Conservation (phyloP, 2,797 vertebrate genomes). For the Psittacula derbiana region DNA sequence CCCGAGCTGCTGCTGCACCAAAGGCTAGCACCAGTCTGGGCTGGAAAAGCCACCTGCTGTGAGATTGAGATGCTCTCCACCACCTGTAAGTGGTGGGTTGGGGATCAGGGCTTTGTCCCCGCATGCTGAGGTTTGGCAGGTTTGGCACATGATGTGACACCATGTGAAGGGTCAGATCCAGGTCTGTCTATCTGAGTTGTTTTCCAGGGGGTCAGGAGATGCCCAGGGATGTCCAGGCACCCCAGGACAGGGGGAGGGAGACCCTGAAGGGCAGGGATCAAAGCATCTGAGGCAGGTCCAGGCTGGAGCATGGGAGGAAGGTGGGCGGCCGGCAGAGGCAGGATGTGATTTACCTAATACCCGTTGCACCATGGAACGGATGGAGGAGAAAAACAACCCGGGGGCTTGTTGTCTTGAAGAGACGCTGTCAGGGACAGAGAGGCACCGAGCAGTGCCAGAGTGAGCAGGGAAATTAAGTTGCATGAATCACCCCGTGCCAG, state of each 20-base stretch:
- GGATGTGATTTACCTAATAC: neutral
- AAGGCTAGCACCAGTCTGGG: neutral
- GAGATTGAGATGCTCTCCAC: neutral
- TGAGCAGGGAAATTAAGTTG: neutral
- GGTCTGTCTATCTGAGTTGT: fast-evolving
- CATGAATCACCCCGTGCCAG: neutral
- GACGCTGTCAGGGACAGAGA: neutral
- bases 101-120: neutral
- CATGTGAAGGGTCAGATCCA: fast-evolving
- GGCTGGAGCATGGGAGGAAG: neutral
- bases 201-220: neutral
- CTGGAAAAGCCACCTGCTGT: neutral
- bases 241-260: neutral
- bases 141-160: neutral
- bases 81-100: fast-evolving
- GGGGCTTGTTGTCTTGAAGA: neutral
- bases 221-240: neutral
- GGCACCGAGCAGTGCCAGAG: neutral
- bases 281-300: neutral
- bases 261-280: neutral
- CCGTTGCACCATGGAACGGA: neutral
- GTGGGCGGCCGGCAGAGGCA: neutral
- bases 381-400: conserved; percentile 32
- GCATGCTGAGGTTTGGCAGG: fast-evolving
- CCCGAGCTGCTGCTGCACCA: neutral